Base-by-base conservation (phyloP, 92 coral and sea anemone genomes). In the Zoanthus solanderi region DNA sequence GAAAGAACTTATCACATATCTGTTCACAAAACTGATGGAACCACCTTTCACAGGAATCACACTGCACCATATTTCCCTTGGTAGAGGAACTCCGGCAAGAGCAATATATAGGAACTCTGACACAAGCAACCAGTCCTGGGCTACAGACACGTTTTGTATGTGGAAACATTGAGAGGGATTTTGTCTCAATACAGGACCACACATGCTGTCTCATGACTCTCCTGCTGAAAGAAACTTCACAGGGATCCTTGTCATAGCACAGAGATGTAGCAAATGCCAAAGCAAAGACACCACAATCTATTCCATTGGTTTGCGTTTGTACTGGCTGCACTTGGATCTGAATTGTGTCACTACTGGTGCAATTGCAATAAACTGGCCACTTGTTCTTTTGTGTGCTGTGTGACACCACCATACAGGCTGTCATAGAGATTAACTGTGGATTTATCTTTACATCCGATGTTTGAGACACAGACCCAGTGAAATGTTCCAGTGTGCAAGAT, bases 251-350 rank as follows among this genome's bases (percentile, higher is more conserved):
- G 44, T 37, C 72, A 67, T 67, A 67, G 72, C 72, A 67, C 42
- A 67, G 72, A 67, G 37, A 67, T 67, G 72, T 18, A 28, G 37
- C 72, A 67, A 67, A 67, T 67, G 72, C 72, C 72, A 67, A 67
- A 18, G 95, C 88, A 84, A 93, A 93, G 56, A 91, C 90, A 34
- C 94, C 93, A 75, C 95, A 90, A 88, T 90, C 93, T 83, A 91
- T 83, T 17, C 81, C 84, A 74, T 92, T 90, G 17, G 66, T 72
- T 74, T 92, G 93, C 66, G 87, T 90, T 79, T 87, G 93, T 12
- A 84, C 92, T 71, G 93, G 93, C 30, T 42, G 78, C 29, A 74
- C 57, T 42, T 42, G 78, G 78, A 74, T 45, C 0, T 74, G 54
- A 42, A 44, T 74, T 42, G 29, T 42, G 56, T 74, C 56, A 17